phyloP scores from a whole-genome alignment of 2,797 vertebrate genomes.

The Avahi laniger region DNA sequence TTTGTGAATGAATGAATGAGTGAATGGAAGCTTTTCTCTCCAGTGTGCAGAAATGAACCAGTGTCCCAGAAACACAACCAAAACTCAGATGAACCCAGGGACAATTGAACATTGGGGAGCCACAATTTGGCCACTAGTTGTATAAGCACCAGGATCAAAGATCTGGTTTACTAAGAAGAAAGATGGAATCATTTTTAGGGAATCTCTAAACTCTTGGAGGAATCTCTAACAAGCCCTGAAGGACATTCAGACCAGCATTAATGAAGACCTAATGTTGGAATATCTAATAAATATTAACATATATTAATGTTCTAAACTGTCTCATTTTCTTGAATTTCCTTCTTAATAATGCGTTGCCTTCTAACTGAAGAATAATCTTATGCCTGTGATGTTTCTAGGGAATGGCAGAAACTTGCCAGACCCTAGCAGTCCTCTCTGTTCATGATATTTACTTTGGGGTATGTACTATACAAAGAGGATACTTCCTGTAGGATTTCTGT shows the following conservation, averaged over 20 bases:
- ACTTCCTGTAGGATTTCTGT: neutral
- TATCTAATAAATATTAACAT: neutral
- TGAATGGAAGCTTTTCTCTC: neutral
- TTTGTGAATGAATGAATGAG: neutral
- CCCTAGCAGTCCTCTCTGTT: neutral
- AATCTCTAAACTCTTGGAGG: neutral
- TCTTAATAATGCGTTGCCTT: neutral
- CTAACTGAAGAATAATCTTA: neutral
- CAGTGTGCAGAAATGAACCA: neutral
- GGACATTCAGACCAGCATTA: rapidly evolving
- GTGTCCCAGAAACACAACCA: neutral
- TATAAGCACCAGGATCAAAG: neutral
- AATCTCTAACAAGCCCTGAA: neutral
- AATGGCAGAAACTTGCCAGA: neutral
- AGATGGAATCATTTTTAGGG: neutral
- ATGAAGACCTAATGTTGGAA: neutral
- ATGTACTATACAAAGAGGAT: neutral
- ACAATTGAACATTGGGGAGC: no score
- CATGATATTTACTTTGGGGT: neutral
- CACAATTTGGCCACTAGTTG: neutral
- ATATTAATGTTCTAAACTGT: neutral
- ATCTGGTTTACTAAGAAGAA: neutral
- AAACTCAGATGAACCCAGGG: neutral
- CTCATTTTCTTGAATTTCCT: neutral
- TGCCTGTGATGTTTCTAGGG: neutral